Evolutionary conservation across 2,113 vertebrate species (phyloP).

Genomic region (Gambusia holbrooki): DNA sequence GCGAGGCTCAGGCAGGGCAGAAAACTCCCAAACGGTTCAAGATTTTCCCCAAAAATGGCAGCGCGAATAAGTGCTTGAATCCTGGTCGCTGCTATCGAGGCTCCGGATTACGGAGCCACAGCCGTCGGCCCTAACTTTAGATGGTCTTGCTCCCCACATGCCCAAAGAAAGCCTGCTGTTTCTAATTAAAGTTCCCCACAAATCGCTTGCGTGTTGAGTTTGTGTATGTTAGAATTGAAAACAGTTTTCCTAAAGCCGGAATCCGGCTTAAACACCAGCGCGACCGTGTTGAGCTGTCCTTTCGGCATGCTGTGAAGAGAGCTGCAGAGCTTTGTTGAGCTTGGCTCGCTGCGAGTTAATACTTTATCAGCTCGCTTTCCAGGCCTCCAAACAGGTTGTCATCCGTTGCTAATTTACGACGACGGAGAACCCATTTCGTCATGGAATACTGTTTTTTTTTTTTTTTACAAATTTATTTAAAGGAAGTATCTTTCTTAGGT

Average conservation of each 20-base stretch:
- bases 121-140: slow-evolving; percentile 63
- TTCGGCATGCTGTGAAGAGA: no score
- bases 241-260: slow-evolving; percentile 16
- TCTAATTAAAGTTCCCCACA: slow-evolving; percentile 42
- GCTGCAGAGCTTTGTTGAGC: slow-evolving; percentile 1
- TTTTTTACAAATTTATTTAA: no score
- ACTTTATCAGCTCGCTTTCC: slow-evolving; percentile 31
- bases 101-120: slow-evolving; percentile 51
- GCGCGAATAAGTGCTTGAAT: slow-evolving; percentile 48
- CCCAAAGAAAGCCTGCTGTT: slow-evolving; percentile 50
- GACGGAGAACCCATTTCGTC: slow-evolving; percentile 42
- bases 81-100: slow-evolving; percentile 44
- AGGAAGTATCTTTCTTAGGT: slow-evolving; percentile 16
- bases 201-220: slow-evolving; percentile 36
- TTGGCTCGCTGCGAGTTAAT: slow-evolving; percentile 25
- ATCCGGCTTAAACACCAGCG: slow-evolving; percentile 16
- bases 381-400: slow-evolving; percentile 43
- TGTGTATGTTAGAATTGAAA: slow-evolving; percentile 40
- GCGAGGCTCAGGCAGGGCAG: neutral
- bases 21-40: slow-evolving; percentile 19
- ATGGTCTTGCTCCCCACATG: slow-evolving; percentile 27
- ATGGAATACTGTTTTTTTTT: slow-evolving; percentile 53
- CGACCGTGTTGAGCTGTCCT: no score
- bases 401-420: slow-evolving; percentile 30
- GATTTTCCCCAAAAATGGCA: slow-evolving; percentile 67